Conservation (phyloP, 2,797 vertebrate genomes). For the Agapornis canus region DNA sequence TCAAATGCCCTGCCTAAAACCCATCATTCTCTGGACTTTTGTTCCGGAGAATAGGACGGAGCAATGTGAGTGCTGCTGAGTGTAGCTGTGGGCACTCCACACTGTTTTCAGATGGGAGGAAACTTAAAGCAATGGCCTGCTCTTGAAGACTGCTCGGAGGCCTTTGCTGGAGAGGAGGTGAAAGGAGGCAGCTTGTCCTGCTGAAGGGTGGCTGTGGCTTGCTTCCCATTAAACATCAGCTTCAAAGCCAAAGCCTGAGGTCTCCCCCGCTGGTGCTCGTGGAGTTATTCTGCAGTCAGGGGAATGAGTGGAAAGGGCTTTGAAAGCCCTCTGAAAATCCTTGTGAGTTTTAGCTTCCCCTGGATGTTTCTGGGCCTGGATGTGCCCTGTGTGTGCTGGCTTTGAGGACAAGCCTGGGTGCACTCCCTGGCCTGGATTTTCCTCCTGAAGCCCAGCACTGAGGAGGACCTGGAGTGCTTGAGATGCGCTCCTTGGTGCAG, state of each 20-base stretch:
- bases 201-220: background rate
- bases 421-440: background rate
- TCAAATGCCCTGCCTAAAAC: background rate
- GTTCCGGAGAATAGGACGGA: background rate
- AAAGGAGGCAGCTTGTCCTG: background rate
- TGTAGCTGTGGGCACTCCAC: constrained; percentile 38
- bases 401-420: background rate
- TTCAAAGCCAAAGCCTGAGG: background rate
- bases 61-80: background rate
- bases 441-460: fast-evolving
- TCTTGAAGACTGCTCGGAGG: background rate
- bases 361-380: background rate
- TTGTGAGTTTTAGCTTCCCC: background rate
- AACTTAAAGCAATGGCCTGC: background rate
- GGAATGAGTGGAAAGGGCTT: background rate
- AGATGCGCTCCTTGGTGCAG: background rate
- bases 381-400: background rate
- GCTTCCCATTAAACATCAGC: background rate
- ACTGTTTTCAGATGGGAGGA: background rate
- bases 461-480: background rate
- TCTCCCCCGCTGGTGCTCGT: background rate
- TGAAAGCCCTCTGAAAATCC: background rate
- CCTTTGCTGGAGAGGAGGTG: background rate
- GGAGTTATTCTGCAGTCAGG: background rate
- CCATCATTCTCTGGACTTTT: background rate